A percentile compares a stretch with the other conserved stretches of the same genome.
Evolutionary conservation across 2,113 vertebrate species (phyloP).

Genomic region (Donacobius atricapilla): DNA sequence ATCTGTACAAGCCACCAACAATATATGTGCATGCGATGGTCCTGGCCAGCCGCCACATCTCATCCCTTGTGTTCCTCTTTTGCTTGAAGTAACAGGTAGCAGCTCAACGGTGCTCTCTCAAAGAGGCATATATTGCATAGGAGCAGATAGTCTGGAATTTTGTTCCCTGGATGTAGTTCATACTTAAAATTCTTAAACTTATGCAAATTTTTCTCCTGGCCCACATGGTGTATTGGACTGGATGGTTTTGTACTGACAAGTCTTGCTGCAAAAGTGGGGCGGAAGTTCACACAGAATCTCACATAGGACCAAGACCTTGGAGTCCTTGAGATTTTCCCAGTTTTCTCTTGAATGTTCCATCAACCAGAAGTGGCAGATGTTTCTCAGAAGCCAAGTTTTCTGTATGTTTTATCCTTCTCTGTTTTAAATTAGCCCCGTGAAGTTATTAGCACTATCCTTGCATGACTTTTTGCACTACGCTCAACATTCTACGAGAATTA

Average conservation of each 20-base stretch:
- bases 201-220: neutral
- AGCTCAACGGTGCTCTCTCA: neutral
- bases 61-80: neutral
- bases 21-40: too few species aligned
- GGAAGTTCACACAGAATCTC: neutral
- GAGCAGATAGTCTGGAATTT: neutral
- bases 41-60: neutral
- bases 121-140: neutral
- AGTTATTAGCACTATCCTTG: neutral
- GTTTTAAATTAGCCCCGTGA: neutral
- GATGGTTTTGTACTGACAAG: neutral
- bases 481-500: neutral
- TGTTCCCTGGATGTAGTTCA: neutral
- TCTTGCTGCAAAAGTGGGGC: neutral
- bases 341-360: neutral
- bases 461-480: neutral
- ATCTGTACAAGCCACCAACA: neutral
- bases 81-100: neutral
- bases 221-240: rapidly evolving
- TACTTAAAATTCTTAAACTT: neutral
- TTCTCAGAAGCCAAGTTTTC: neutral
- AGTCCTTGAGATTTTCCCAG: neutral
- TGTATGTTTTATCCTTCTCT: neutral
- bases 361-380: neutral
- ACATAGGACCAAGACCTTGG: neutral